These are phyloP conservation scores for Kradibia gibbosae DNA, from an alignment of 1,140 invertebrate species.

Conservation along the genomic window DNA sequence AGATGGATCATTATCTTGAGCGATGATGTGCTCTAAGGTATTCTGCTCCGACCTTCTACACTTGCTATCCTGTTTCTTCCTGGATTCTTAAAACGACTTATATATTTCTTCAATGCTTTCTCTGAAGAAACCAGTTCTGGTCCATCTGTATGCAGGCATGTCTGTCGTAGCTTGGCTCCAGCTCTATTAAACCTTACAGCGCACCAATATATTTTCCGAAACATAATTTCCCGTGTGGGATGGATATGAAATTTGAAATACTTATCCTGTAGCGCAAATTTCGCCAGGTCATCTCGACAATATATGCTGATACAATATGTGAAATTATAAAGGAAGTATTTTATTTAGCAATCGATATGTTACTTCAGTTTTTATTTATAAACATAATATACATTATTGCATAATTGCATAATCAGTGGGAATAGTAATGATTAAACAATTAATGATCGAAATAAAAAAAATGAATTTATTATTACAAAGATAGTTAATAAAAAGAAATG, in stretches of 20 bases:
- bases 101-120: background rate
- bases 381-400: too few relatives aligned
- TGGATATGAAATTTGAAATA: conserved; percentile 19
- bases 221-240: conserved; percentile 3
- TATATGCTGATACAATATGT: background rate
- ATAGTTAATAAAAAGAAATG: too few relatives aligned
- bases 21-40: background rate
- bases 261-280: background rate
- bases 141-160: background rate
- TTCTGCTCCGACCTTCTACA: background rate
- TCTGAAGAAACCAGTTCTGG: background rate
- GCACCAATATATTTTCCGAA: background rate
- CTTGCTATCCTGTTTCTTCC: background rate
- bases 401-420: too few relatives aligned
- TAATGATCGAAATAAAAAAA: too few relatives aligned
- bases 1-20: conserved; percentile 4
- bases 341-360: background rate
- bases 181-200: background rate
- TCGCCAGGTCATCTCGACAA: background rate
- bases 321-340: background rate
- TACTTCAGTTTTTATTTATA: background rate
- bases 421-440: too few relatives aligned
- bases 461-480: too few relatives aligned
- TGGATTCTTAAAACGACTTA: background rate
- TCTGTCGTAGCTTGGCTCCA: background rate